These are phyloP conservation scores for Phylloscopus whistleri DNA, from an alignment of 2,113 vertebrate genomes.

Conservation along the genomic window DNA sequence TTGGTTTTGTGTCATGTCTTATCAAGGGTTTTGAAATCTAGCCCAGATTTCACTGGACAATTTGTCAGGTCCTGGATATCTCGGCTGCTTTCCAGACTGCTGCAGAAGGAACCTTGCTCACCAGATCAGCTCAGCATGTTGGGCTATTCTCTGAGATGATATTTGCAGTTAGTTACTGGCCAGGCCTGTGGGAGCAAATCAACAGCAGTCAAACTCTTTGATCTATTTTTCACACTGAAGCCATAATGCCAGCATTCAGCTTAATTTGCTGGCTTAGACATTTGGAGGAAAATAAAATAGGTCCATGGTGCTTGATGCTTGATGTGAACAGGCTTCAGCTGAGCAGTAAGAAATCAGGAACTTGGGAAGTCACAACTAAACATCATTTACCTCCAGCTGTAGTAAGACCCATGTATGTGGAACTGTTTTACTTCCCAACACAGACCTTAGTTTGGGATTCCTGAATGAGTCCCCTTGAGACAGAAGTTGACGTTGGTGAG, in stretches of 20 bases:
- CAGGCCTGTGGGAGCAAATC: neutral
- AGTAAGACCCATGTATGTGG: neutral
- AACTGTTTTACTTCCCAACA: neutral
- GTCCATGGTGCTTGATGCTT: neutral
- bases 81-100: neutral
- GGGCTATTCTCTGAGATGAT: neutral
- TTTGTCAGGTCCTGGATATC: constrained; percentile 9
- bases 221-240: neutral
- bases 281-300: neutral
- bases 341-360: neutral
- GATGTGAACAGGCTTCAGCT: neutral
- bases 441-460: neutral
- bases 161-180: neutral
- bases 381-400: neutral
- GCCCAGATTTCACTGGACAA: neutral
- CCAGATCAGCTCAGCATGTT: neutral
- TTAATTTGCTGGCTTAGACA: neutral
- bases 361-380: neutral
- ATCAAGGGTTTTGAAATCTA: constrained; percentile 15
- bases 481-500: neutral
- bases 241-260: neutral
- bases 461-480: neutral
- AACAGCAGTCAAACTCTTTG: neutral
- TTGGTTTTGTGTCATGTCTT: neutral
- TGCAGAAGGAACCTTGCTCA: neutral